Percentiles rank a stretch among this genome's conserved stretches.
Conservation (phyloP, 2,888 invertebrate species). For the Tachystola acroxantha region DNA sequence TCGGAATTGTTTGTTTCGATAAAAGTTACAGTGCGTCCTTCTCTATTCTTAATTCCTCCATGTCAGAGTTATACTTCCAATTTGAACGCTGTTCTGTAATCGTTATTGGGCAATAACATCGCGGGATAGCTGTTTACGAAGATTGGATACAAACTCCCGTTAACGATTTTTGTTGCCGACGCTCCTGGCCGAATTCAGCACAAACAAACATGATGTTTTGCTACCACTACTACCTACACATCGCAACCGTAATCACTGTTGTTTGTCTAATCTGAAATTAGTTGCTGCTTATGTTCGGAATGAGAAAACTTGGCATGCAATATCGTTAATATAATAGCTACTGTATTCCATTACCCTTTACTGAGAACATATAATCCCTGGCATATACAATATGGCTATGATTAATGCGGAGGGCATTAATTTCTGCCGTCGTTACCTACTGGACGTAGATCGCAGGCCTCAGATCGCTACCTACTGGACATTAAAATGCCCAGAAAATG, state of each 20-base stretch:
- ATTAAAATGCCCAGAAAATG: no score
- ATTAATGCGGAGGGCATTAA: no score
- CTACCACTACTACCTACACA: slow-evolving; percentile 12
- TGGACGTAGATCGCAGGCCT: no score
- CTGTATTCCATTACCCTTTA: slow-evolving; percentile 1
- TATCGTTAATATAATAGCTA: slow-evolving; percentile 16
- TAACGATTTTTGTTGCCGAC: slow-evolving; percentile 33
- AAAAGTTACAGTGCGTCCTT: no score
- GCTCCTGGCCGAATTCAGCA: slow-evolving; percentile 22
- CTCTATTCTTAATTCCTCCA: no score
- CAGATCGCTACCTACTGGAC: no score
- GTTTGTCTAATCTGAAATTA: slow-evolving; percentile 44
- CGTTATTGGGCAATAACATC: slow-evolving; percentile 37
- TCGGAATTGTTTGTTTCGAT: no score
- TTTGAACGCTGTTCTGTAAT: slow-evolving; percentile 32
- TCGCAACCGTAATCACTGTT: slow-evolving; percentile 31
- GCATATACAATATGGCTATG: no score
- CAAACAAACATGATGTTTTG: slow-evolving; percentile 11
- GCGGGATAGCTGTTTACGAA: slow-evolving; percentile 30
- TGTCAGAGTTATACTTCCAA: slow-evolving; percentile 42
- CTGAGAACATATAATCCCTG: not conserved
- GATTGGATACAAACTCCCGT: slow-evolving; percentile 30
- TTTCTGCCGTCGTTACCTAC: no score
- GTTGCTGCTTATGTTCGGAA: slow-evolving; percentile 28
- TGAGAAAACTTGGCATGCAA: slow-evolving; percentile 27